These are phyloP conservation scores for Andrena minutula DNA, from an alignment of 2,888 invertebrate genomes.

Conservation along the genomic window DNA sequence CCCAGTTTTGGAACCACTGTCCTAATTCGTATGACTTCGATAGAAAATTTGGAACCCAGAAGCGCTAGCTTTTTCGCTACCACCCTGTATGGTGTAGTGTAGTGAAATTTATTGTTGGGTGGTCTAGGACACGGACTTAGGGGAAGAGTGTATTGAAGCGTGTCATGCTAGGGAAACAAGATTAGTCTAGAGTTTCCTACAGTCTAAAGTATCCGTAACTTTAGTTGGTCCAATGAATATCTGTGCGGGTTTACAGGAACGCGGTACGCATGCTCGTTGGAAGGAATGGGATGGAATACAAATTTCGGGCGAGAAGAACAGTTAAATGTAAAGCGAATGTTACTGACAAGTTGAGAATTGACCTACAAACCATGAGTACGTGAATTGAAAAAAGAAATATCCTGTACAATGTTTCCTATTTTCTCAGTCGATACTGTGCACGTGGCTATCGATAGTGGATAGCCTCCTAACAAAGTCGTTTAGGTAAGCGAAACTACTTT, in stretches of 20 bases:
- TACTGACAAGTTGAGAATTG: not conserved
- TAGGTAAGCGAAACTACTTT: slow-evolving; percentile 9
- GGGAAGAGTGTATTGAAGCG: slow-evolving; percentile 20
- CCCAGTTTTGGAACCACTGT: no score
- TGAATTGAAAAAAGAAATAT: not conserved
- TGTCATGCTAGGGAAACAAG: slow-evolving; percentile 10
- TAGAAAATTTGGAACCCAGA: not conserved
- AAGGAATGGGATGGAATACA: not conserved
- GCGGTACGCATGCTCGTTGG: not conserved
- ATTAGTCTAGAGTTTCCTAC: slow-evolving; percentile 22
- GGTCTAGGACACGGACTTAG: slow-evolving; percentile 3
- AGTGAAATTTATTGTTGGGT: slow-evolving; percentile 16
- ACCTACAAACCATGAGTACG: not conserved
- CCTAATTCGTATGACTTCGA: not conserved
- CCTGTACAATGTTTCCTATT: not conserved
- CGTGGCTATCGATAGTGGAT: not conserved
- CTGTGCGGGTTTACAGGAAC: not conserved
- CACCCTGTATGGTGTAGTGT: not conserved
- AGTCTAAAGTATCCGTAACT: slow-evolving; percentile 18
- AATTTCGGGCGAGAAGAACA: slow-evolving; percentile 1
- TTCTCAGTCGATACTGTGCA: not conserved
- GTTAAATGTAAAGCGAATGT: not conserved
- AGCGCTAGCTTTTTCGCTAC: not conserved
- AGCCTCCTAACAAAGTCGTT: not conserved
- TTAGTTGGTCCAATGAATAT: slow-evolving; percentile 1